phyloP scores from a whole-genome alignment of 92 coral and sea anemone genomes.

The Chrysogorgia sp. region DNA sequence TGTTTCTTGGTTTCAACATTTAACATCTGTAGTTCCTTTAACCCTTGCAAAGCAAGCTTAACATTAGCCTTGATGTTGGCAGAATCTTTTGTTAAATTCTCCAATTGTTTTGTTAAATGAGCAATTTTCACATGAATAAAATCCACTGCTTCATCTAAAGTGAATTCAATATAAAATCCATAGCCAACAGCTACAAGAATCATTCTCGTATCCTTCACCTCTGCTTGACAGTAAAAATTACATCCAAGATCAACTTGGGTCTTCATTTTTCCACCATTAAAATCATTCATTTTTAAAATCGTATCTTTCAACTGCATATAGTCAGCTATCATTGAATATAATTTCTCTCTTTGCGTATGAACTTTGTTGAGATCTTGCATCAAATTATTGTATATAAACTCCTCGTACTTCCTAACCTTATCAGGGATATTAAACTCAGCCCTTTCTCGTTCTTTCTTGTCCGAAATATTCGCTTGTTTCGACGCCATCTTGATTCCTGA shows the following conservation, averaged over 20 bases:
- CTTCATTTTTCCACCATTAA: conserved; percentile 65
- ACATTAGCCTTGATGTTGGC: conserved; percentile 90
- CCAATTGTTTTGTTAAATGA: conserved; percentile 66
- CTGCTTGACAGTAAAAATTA: conserved; percentile 92
- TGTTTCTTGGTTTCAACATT: no score
- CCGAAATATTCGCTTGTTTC: conserved; percentile 19
- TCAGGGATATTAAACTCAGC: conserved; percentile 51
- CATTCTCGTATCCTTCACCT: conserved; percentile 80
- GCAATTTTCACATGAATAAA: conserved; percentile 82
- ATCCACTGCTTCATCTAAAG: conserved; percentile 81
- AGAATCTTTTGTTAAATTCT: conserved; percentile 75
- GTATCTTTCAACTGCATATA: conserved; percentile 75
- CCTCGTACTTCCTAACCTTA: conserved; percentile 82
- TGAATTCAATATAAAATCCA: conserved; percentile 95
- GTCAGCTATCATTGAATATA: conserved; percentile 70
- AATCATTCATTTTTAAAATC: conserved; percentile 73
- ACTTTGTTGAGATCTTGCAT: conserved; percentile 77
- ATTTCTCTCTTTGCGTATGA: conserved; percentile 76
- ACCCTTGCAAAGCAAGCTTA: conserved; percentile 82
- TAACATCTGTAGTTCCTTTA: conserved; percentile 77
- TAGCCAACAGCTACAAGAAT: conserved; percentile 87
- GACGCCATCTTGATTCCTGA: conserved; percentile 89
- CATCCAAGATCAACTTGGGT: conserved; percentile 92
- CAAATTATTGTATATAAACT: conserved; percentile 80
- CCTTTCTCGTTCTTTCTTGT: conserved; percentile 1